Percentiles rank a stretch among this genome's conserved stretches.
phyloP scores from a whole-genome alignment of 2,888 invertebrate species.

The Dicyrtomina minuta region DNA sequence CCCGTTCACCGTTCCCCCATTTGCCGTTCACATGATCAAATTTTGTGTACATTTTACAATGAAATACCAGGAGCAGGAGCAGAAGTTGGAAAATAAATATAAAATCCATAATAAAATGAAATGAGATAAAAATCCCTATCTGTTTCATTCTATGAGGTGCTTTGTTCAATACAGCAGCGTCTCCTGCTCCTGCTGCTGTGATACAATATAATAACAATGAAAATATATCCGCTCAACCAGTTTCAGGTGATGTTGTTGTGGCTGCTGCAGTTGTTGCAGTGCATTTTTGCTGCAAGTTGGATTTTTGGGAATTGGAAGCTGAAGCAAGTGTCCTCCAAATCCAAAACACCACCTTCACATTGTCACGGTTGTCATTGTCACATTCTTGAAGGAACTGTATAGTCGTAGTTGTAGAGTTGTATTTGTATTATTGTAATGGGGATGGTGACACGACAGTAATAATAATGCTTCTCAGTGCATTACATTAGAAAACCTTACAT shows the following conservation, averaged over 20 bases:
- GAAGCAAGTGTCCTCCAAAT: no score
- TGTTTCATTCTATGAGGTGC: no score
- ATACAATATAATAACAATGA: no score
- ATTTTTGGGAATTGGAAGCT: not conserved
- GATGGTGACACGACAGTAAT: no score
- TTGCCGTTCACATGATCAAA: not conserved
- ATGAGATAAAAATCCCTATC: slow-evolving; percentile 3
- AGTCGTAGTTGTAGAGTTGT: not conserved
- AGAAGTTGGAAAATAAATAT: not conserved
- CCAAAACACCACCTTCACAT: not conserved
- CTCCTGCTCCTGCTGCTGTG: no score
- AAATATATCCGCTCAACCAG: not conserved
- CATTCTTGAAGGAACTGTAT: not conserved
- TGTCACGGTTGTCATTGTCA: slow-evolving; percentile 12
- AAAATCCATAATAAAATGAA: slow-evolving; percentile 5
- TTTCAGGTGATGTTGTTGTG: no score
- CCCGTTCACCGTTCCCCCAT: no score
- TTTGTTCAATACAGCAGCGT: not conserved
- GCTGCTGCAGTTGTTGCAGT: no score
- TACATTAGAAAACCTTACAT: no score
- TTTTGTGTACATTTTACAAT: no score
- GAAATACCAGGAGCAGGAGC: slow-evolving; percentile 16
- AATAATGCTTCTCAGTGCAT: no score
- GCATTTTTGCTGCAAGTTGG: not conserved
- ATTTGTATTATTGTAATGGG: not conserved